Evolutionary conservation across 2,888 invertebrate species (phyloP).

Genomic region (Theretra japonica): DNA sequence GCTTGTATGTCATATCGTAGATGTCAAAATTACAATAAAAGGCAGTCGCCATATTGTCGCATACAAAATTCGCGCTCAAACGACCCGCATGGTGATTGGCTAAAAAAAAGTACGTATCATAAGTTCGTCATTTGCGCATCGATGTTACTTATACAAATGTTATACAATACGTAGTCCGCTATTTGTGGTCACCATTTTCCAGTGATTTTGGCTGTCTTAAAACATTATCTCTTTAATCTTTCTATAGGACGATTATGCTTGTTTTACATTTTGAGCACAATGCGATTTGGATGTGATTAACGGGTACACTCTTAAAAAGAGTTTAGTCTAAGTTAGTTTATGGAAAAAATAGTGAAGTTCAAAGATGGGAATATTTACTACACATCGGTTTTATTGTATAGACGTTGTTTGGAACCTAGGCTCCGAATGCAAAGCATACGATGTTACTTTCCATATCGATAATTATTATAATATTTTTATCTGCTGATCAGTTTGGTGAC

Average conservation of each 20-base stretch:
- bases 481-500: constrained; percentile 21
- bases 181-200: not conserved
- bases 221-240: not conserved
- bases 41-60: too few relatives aligned
- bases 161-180: not conserved
- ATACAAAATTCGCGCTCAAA: too few relatives aligned
- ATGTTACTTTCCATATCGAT: constrained; percentile 38
- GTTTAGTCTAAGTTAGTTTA: constrained; percentile 56
- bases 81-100: too few relatives aligned
- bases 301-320: constrained; percentile 66
- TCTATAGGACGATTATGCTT: constrained; percentile 26
- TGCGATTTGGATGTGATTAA: constrained; percentile 65
- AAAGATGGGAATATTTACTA: constrained; percentile 34
- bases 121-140: too few relatives aligned
- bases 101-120: too few relatives aligned
- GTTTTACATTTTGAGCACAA: constrained; percentile 47
- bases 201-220: not conserved
- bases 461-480: constrained; percentile 8
- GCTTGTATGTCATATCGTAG: too few relatives aligned
- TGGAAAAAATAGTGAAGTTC: constrained; percentile 45
- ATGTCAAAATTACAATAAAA: too few relatives aligned
- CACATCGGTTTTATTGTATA: constrained; percentile 30
- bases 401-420: constrained; percentile 26
- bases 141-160: too few relatives aligned
- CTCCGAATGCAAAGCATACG: constrained; percentile 47